Base-by-base conservation (phyloP, 2,888 invertebrate genomes). In the Argyresthia goedartella region DNA sequence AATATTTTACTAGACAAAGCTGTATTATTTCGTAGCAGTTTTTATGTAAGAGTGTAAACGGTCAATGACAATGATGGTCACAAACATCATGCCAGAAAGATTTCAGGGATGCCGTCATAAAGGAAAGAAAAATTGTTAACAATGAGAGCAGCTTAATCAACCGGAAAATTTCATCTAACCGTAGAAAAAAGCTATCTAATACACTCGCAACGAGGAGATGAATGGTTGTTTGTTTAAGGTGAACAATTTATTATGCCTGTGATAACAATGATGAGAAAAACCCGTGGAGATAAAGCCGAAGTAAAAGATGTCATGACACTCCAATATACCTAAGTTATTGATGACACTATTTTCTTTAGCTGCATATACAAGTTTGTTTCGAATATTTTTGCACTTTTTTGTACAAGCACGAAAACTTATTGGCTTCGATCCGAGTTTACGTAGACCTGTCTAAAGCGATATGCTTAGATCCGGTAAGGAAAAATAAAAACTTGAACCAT, bases 141-240 rank as follows among this genome's bases (percentile, higher is more conserved):
- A 25, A 25, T 25, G 25, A 25, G 6, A 25, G 25, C 25, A 25
- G 25, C 25, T 25, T 25, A 25, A 25, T 25, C 25, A 25, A 25
- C 25, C 25, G 2, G 2, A 25, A 25, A 25, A 25, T 4, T n/a
- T n/a, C 2, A 25, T 25, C 25, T 25, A 25, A n/a, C n/a, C n/a
- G 25, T 2, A 25, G 25, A 25, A 25, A 25, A 25, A 25, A 25
- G 25, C 6, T 25, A 71, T 64, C 60, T 53, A 46, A 56, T 60
- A 61, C 61, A 54, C 54, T 56, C 53, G 56, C 61, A 69, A 70
- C 71, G 67, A 60, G 54, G 54, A 66, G 69, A 78, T 66, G 60
- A 71, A 80, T 78, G 60, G 66, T 56, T 71, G 61, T 70, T 73
- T 72, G 61, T 62, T 64, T 56, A 65, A 72, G 67, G 69, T 67